Conservation (phyloP, 1,140 invertebrate species). For the Euwallacea fornicatus region DNA sequence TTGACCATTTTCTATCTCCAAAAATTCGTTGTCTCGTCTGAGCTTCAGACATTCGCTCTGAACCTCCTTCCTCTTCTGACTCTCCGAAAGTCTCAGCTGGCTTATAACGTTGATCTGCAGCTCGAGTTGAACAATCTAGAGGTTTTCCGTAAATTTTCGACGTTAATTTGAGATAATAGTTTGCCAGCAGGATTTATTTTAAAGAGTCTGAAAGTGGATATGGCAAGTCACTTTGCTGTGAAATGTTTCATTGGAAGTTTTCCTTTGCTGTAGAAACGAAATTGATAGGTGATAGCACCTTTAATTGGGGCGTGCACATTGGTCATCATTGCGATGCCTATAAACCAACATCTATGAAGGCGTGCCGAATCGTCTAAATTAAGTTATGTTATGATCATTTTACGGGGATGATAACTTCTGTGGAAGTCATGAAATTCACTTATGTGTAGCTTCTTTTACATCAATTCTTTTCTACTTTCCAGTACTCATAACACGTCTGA, state of each 20-base stretch:
- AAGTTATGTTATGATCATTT: too few relatives aligned
- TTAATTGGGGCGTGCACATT: neutral
- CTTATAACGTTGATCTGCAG: conserved; percentile 62
- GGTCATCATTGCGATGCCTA: conserved; percentile 16
- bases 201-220: conserved; percentile 8
- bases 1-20: conserved; percentile 29
- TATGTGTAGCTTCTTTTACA: too few relatives aligned
- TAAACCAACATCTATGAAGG: neutral
- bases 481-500: too few relatives aligned
- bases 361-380: too few relatives aligned
- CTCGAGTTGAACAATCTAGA: conserved; percentile 56
- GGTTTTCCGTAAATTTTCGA: too few relatives aligned
- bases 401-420: too few relatives aligned
- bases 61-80: conserved; percentile 57
- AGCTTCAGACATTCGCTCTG: conserved; percentile 58
- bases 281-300: conserved; percentile 5
- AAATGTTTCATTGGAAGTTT: conserved; percentile 18
- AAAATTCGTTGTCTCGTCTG: conserved; percentile 52
- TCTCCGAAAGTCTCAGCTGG: conserved; percentile 60
- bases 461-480: too few relatives aligned
- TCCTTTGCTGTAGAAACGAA: conserved; percentile 11
- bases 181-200: neutral
- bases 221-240: conserved; percentile 1
- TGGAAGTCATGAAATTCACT: too few relatives aligned
- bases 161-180: too few relatives aligned